Base-by-base conservation (phyloP, 2,888 invertebrate species). In the Lasioglossum vierecki region DNA sequence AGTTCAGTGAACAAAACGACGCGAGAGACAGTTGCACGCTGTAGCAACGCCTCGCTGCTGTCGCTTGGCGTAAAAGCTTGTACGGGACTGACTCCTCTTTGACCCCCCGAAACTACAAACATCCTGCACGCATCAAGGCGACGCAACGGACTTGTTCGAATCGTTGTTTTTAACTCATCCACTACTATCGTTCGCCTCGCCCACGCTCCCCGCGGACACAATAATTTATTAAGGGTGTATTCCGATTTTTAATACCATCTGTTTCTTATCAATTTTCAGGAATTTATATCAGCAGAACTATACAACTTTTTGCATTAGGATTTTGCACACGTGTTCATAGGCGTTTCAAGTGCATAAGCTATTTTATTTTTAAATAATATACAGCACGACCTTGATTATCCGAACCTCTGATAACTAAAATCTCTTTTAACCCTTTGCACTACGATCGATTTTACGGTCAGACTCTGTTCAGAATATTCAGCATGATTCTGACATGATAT, bases 1-100 rank as follows among this genome's bases (percentile, higher is more conserved):
- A 95, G 94, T 95, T 95, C 94, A 94, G 94, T 93, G 94, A 95
- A 94, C 94, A 94, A 95, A 95, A 95, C 94, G 92, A 94, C 93
- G 91, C 82, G 91, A 91, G 91, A 92, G 84, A 93, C 91, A 91
- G 92, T 92, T 92, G 92, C 92, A 90, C 90, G 92, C 92, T 89
- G 89, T 88, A 92, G 87, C 91, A 92, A 91, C 91, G 89, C 90
- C 85, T 88, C 85, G 87, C 79, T 77, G 71, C 76, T 86, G 83
- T 90, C 85, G 77, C 63, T 76, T 79, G 57, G 60, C 79, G 72
- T 85, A 86, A 86, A 86, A 85, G 82, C 85, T 85, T 85, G 85
- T 79, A 86, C 76, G 30, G 26, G 35, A 22, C 46, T 26, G 76
- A 80, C 71, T 78, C 80, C 83, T 80, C 80, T 46, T 46, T 85